Percentiles rank a stretch among this genome's conserved stretches.
phyloP scores from a whole-genome alignment of 2,888 invertebrate species.

The Bugulina stolonifera region DNA sequence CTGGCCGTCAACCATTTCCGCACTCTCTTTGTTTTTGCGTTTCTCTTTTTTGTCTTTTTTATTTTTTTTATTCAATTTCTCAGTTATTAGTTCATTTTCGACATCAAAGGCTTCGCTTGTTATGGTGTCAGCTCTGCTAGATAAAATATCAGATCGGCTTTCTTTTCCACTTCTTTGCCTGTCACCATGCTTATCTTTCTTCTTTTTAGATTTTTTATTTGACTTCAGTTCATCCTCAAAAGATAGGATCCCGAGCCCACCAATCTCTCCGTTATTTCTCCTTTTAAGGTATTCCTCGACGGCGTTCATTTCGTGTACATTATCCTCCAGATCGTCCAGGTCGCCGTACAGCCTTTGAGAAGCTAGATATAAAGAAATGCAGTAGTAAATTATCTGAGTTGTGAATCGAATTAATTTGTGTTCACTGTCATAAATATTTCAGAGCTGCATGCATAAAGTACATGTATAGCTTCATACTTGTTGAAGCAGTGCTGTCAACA shows the following conservation, averaged over 20 bases:
- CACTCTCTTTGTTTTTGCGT: background rate
- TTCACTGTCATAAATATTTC: too few relatives aligned
- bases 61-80: background rate
- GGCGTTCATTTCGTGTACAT: slow-evolving; percentile 13
- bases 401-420: too few relatives aligned
- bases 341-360: slow-evolving; percentile 6
- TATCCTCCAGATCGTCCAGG: slow-evolving; percentile 11
- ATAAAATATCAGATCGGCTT: background rate
- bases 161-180: background rate
- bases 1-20: background rate
- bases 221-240: background rate
- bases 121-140: background rate
- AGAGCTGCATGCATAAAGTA: too few relatives aligned
- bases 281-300: slow-evolving; percentile 21
- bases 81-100: slow-evolving; percentile 3
- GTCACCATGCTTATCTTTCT: slow-evolving; percentile 1
- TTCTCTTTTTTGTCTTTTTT: slow-evolving; percentile 23
- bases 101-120: background rate
- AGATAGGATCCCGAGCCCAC: slow-evolving; percentile 4
- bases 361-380: background rate
- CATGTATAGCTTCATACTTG: too few relatives aligned
- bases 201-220: background rate
- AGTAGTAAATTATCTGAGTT: too few relatives aligned
- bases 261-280: slow-evolving; percentile 14
- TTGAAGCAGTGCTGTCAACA: too few relatives aligned